phyloP scores from a whole-genome alignment of 2,888 invertebrate species.

The Neuroscelio doddi region DNA sequence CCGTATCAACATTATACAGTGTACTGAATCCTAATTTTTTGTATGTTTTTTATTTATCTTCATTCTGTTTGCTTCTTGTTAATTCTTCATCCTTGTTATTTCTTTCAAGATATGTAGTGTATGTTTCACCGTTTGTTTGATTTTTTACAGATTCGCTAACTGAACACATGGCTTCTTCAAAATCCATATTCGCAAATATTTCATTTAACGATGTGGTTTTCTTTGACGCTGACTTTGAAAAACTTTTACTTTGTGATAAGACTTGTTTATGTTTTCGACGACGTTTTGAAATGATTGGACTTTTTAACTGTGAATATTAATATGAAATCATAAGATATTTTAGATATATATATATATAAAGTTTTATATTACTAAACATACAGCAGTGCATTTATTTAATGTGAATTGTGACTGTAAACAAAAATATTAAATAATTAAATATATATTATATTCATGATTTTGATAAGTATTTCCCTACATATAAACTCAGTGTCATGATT shows the following conservation, averaged over 20 bases:
- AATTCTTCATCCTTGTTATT: slow-evolving; percentile 10
- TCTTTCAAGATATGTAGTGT: too few relatives aligned
- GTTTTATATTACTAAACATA: too few relatives aligned
- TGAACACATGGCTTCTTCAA: slow-evolving; percentile 33
- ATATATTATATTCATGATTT: too few relatives aligned
- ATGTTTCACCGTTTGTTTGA: not conserved
- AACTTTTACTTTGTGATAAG: not conserved
- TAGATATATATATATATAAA: too few relatives aligned
- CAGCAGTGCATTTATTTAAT: too few relatives aligned
- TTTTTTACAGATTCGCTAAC: not conserved
- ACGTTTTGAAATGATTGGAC: slow-evolving; percentile 28
- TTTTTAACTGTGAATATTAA: slow-evolving; percentile 16
- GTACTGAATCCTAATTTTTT: slow-evolving; percentile 23
- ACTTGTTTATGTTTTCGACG: slow-evolving; percentile 13
- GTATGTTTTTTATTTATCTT: slow-evolving; percentile 10
- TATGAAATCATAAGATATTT: too few relatives aligned
- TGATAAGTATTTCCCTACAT: too few relatives aligned
- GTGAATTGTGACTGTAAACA: too few relatives aligned
- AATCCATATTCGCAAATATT: slow-evolving; percentile 11
- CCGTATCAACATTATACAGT: slow-evolving; percentile 42
- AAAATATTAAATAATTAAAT: too few relatives aligned
- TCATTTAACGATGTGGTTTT: slow-evolving; percentile 3
- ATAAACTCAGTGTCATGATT: not conserved
- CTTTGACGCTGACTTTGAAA: slow-evolving; percentile 2
- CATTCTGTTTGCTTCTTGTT: slow-evolving; percentile 2